Conservation (phyloP, 2,797 vertebrate genomes). For the Peromyscus aztecus region DNA sequence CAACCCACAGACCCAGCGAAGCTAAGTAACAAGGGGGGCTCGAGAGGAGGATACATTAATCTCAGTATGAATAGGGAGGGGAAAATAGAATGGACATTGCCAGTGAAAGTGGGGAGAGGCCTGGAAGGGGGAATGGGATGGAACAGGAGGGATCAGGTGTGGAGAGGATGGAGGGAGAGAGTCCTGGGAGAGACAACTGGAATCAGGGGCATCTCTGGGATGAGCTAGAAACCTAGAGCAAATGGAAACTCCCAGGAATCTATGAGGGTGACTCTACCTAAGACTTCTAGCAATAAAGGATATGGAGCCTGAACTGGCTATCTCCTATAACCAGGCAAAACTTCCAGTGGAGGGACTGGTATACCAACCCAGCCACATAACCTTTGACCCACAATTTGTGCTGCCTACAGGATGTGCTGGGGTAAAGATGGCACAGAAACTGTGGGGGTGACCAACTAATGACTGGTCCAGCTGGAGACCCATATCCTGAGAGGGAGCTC, state of each 20-base stretch:
- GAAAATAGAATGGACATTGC: not conserved
- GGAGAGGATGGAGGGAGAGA: not conserved
- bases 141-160: no score
- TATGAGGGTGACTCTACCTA: not conserved
- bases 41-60: not conserved
- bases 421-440: not conserved
- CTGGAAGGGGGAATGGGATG: no score
- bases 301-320: not conserved
- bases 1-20: not conserved
- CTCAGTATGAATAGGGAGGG: not conserved
- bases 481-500: not conserved
- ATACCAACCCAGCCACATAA: not conserved
- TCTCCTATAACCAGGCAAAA: not conserved
- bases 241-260: not conserved
- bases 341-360: not conserved
- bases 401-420: not conserved
- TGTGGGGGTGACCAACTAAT: not conserved
- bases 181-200: not conserved
- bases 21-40: not conserved
- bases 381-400: not conserved
- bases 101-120: no score
- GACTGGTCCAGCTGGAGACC: not conserved
- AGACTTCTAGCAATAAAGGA: not conserved
- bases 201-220: not conserved
- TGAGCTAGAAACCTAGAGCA: not conserved